A percentile compares a stretch with the other conserved stretches of the same genome.
These are phyloP conservation scores for Urocolius indicus DNA, from an alignment of 2,113 vertebrate species.

Conservation along the genomic window DNA sequence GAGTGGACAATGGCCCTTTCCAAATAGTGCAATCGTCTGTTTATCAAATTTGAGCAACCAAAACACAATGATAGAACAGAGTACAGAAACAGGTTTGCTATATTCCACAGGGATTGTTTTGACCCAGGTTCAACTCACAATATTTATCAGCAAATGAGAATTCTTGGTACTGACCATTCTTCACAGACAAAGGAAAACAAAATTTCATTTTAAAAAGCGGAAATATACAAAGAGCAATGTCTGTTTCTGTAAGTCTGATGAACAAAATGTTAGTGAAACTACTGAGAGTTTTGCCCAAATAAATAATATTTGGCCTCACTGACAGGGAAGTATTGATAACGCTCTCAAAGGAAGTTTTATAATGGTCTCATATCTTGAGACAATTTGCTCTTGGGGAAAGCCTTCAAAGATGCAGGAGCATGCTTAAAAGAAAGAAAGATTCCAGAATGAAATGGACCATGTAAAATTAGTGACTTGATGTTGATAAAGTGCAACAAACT, in stretches of 20 bases:
- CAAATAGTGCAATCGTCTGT: neutral
- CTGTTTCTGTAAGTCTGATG: neutral
- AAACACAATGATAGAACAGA: neutral
- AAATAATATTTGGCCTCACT: neutral
- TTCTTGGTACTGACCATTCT: neutral
- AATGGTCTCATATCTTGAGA: neutral
- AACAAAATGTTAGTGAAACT: neutral
- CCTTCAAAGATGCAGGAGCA: neutral
- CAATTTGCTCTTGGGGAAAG: neutral
- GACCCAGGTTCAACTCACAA: neutral
- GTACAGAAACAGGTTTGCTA: neutral
- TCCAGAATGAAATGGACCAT: neutral
- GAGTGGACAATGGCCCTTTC: neutral
- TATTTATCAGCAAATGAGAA: neutral
- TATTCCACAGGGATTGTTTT: neutral
- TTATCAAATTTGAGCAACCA: neutral
- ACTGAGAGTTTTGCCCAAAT: neutral
- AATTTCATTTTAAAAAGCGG: neutral
- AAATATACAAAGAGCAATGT: neutral
- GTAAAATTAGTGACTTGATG: neutral
- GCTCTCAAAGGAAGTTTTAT: neutral
- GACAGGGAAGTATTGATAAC: neutral
- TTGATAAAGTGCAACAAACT: neutral
- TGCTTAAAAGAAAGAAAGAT: neutral
- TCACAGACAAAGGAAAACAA: neutral